phyloP scores from a whole-genome alignment of 1,140 invertebrate species.

The Physella acuta region DNA sequence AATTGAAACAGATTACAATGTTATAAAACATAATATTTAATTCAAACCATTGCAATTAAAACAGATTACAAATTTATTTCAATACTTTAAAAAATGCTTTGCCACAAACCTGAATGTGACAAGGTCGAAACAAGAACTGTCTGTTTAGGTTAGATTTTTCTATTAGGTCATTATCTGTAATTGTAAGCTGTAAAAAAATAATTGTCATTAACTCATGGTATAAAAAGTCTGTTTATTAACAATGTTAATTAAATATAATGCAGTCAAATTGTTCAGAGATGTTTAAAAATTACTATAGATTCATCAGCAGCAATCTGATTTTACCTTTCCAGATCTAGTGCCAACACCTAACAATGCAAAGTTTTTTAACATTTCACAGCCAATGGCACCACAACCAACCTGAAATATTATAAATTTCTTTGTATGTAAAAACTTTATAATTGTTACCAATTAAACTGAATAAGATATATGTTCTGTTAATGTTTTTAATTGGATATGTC shows the following conservation, averaged over 20 bases:
- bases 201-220: too few species aligned
- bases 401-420: slow-evolving; percentile 28
- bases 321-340: slow-evolving; percentile 63
- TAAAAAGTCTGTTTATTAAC: too few species aligned
- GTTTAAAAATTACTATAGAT: too few species aligned
- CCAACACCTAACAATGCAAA: slow-evolving; percentile 97
- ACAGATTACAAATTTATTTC: background rate
- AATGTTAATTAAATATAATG: too few species aligned
- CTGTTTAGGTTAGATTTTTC: slow-evolving; percentile 98
- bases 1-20: background rate
- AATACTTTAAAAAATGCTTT: background rate
- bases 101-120: slow-evolving; percentile 54
- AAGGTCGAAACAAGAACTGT: slow-evolving; percentile 91
- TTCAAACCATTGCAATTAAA: too few species aligned
- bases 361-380: slow-evolving; percentile 98
- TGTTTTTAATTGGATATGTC: too few species aligned
- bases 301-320: too few species aligned
- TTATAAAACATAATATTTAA: background rate
- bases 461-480: too few species aligned
- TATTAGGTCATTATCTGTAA: slow-evolving; percentile 99
- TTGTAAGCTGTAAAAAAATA: slow-evolving; percentile 43
- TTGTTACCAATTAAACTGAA: background rate
- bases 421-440: background rate
- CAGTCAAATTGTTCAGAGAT: too few species aligned
- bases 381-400: slow-evolving; percentile 94